Evolutionary conservation across 2,888 invertebrate species (phyloP), one percentile per base, ranked within the genome.

Genomic region (Agrypnus murinus): DNA sequence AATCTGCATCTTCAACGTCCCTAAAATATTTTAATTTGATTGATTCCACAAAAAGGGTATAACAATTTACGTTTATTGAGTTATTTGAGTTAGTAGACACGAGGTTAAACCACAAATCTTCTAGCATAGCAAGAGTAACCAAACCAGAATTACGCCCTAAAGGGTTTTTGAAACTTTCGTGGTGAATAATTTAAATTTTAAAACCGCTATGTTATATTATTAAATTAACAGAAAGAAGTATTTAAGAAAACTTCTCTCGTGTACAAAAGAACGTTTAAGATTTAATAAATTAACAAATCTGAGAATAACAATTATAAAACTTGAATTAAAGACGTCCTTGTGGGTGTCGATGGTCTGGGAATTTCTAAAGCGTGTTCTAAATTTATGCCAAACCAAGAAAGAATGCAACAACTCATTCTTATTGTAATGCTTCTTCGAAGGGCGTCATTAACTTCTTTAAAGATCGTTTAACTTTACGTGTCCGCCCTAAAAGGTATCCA

Each of bases 251-350:
- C 17, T 10, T 5, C 17, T 55, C 55, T 36, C 55, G 15, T n/a
- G 36, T 15, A 36, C 12, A 8, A n/a, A n/a, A n/a, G n/a, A 15
- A 55, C 7, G 15, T 15, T 8, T 17, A 12, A 15, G 53, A 14
- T 1, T 40, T 38, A 17, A 55, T 34, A 15, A 34, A 55, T 55
- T 53, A 36, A 36, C 15, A 55, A 50, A 50, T 50, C 50, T 31
- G 31, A 12, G 50, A 50, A 50, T 31, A 50, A 31, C 50, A 50
- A 50, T 50, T 50, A 50, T 50, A 50, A 55, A 55, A 55, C 55
- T 55, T 55, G 55, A 36, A 55, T 55, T 55, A 36, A 36, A 55
- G 36, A 36, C 55, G 55, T 55, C 55, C 55, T 55, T 55, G 55
- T 55, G 36, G 19, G 36, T 55, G 55, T 55, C 55, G 36, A 55